Evolutionary conservation across 2,888 invertebrate species (phyloP), one percentile per base, ranked within the genome.

Genomic region (Zaprionus obscuricornis): DNA sequence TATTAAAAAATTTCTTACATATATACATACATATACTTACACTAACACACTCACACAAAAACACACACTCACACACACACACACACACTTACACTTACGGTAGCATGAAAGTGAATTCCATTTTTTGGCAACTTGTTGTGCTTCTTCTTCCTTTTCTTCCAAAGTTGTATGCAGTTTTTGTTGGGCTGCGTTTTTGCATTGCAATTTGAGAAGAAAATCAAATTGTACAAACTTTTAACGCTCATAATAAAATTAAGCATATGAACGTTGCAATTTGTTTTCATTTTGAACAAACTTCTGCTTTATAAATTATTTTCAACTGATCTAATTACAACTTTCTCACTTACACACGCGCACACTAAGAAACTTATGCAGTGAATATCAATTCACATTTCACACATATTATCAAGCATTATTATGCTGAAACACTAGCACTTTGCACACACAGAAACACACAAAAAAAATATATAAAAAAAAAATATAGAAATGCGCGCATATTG

Each of bases 11-110:
- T 22, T 22, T 29, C 29, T 8, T n/a, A 8, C 37, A n/a, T 18
- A 20, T n/a, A 46, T 31, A 56, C 45, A 81, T 74, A 77, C 72
- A 65, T 69, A 74, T 74, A 60, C 40, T 10, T 26, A 31, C 3
- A n/a, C 42, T 33, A 13, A 7, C 11, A 46, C 13, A 8, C 10
- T 7, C 31, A 7, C 37, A 46, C 34, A 56, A 45, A 81, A 77
- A 77, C 72, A 65, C 68, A 74, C 74, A 60, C 40, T 10, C 31
- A 31, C 3, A n/a, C 42, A 39, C 18, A 7, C 11, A 46, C 13
- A 8, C 10, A n/a, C 31, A 7, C 37, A 11, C 37, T 7, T 13
- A 29, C 16, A 3, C 5, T 4, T 8, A n/a, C n/a, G n/a, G n/a
- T n/a, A n/a, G 29, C 57, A 49, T 57, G 11, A 42, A 49, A 64